phyloP scores from a whole-genome alignment of 2,113 vertebrate genomes.

The Natator depressus region DNA sequence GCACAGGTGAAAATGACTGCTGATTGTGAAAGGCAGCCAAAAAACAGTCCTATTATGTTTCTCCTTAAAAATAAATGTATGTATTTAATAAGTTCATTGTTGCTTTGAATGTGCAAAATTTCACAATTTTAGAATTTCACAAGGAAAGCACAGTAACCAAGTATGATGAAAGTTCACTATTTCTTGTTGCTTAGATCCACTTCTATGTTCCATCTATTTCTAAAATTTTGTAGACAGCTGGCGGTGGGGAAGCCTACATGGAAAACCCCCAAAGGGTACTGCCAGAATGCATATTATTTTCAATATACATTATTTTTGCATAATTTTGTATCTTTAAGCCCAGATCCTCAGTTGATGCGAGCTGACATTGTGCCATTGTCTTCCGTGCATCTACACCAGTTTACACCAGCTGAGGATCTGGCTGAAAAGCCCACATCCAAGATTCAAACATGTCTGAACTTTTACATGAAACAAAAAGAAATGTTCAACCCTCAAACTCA shows the following conservation, averaged over 20 bases:
- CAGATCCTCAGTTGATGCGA: neutral
- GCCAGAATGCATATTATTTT: neutral
- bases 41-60: neutral
- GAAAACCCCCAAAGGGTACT: neutral
- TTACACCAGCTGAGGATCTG: neutral
- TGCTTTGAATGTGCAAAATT: fast-evolving
- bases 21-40: neutral
- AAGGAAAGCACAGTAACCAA: neutral
- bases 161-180: neutral
- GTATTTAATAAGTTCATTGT: neutral
- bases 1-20: neutral
- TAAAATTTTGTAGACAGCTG: neutral
- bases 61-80: neutral
- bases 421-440: neutral
- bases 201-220: neutral
- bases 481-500: neutral
- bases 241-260: neutral
- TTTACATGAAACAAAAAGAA: neutral
- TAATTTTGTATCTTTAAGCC: neutral
- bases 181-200: neutral
- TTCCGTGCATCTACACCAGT: neutral
- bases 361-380: neutral
- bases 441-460: neutral
- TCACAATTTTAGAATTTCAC: neutral
- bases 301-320: neutral